Evolutionary conservation across 1,140 invertebrate genomes (phyloP), one percentile per base, ranked within the genome.

Genomic region (Heliconius congener): DNA sequence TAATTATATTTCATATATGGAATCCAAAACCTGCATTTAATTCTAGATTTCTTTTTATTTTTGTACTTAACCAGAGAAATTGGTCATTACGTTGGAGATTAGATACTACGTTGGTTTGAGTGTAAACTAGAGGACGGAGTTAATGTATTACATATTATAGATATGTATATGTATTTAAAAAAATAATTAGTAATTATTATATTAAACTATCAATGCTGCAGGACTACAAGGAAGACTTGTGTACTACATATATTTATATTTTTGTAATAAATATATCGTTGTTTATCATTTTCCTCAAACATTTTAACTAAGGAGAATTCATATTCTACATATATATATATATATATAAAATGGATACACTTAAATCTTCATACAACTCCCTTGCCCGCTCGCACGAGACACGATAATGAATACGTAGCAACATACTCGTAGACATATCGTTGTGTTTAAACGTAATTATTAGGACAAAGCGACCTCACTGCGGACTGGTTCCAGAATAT

Each of bases 381-480:
- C 11, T 72, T 72, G 71, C 37, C 30, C 8, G 71, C 71, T 37
- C 30, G n/a, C 18, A 39, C 16, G 37, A 72, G 71, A 72, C 71
- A 37, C 71, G 71, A 72, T 72, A 72, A 72, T 72, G 37, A 72
- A 72, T 72, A 42, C 37, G 16, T 72, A 72, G 71, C 71, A 72
- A 72, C 16, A 72, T 42, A 72, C 39, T n/a, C 71, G 71, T 72
- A 72, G 71, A 72, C 37, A 72, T 30, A 72, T 72, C 30, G 71
- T 19, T 39, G 71, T 72, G 13, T 72, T 72, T 72, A 72, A 72
- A 72, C 71, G 37, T 72, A 72, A 72, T 72, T 72, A 72, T 72
- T 72, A 72, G 71, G 71, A 72, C 71, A 72, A 72, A 72, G 71
- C 71, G 71, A 72, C 37, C 71, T 39, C 71, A 72, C 34, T 39